Conservation (phyloP, 2,113 vertebrate species). For the Pseudolaguvia tuberculata region DNA sequence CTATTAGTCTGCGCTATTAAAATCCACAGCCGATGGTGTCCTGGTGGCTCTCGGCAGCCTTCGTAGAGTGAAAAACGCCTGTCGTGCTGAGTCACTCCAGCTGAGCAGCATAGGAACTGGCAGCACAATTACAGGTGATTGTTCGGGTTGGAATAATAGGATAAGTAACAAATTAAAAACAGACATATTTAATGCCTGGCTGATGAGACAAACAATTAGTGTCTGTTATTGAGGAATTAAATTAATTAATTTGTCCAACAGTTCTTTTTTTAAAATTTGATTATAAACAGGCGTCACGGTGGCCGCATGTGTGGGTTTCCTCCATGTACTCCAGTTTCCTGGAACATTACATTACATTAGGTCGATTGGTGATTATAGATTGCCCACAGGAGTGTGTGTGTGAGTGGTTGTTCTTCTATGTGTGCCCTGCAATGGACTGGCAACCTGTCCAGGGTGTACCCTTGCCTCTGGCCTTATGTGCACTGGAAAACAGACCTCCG, state of each 20-base stretch:
- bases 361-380: too few relatives aligned
- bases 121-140: not conserved
- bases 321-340: too few relatives aligned
- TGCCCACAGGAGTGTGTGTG: too few relatives aligned
- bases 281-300: too few relatives aligned
- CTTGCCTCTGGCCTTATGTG: too few relatives aligned
- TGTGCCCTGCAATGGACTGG: too few relatives aligned
- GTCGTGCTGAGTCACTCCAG: slow-evolving; percentile 16
- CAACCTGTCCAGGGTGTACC: too few relatives aligned
- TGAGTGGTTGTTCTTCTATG: too few relatives aligned
- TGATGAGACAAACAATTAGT: not conserved
- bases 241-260: slow-evolving; percentile 11
- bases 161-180: not conserved
- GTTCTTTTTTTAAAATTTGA: slow-evolving; percentile 10
- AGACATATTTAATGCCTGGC: slow-evolving; percentile 1
- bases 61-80: slow-evolving; percentile 3
- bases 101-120: not conserved
- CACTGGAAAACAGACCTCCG: too few relatives aligned
- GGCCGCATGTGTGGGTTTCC: too few relatives aligned
- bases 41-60: slow-evolving; percentile 18
- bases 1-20: slow-evolving; percentile 48
- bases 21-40: slow-evolving; percentile 48
- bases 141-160: not conserved
- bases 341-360: too few relatives aligned
- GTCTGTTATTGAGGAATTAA: slow-evolving; percentile 15